Evolutionary conservation across 2,113 vertebrate species (phyloP).

Genomic region (Ornithorhynchus anatinus): DNA sequence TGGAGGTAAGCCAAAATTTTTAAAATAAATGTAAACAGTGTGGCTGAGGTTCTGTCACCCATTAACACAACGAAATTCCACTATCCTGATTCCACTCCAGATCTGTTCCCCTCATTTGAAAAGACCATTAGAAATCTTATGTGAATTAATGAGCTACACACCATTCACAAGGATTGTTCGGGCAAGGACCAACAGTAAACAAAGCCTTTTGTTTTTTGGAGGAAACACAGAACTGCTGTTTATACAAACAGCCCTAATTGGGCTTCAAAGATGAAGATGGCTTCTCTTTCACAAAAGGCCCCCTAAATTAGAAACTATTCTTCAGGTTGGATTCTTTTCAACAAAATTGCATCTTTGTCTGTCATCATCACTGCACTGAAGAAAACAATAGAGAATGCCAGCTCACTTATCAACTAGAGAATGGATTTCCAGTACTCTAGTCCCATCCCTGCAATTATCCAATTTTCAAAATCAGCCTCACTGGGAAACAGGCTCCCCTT

Average conservation of each 20-base stretch:
- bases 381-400: slow-evolving; percentile 1
- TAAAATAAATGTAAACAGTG: background rate
- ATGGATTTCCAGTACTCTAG: slow-evolving; percentile 33
- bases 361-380: slow-evolving; percentile 11
- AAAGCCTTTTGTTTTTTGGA: background rate
- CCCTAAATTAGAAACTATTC: slow-evolving; percentile 17
- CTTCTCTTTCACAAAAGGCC: slow-evolving; percentile 1
- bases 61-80: background rate
- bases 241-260: background rate
- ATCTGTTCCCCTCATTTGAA: slow-evolving; percentile 1
- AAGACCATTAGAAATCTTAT: background rate
- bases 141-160: slow-evolving; percentile 6
- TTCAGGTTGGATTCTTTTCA: slow-evolving; percentile 20
- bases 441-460: slow-evolving; percentile 11
- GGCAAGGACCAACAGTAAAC: background rate
- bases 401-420: slow-evolving; percentile 3
- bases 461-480: slow-evolving; percentile 30
- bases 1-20: background rate
- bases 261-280: background rate
- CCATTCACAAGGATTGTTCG: background rate
- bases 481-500: slow-evolving; percentile 8
- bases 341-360: slow-evolving; percentile 1
- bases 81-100: background rate
- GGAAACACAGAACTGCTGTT: slow-evolving; percentile 2
- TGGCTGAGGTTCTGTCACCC: background rate